Evolutionary conservation across 2,888 invertebrate species (phyloP).

Genomic region (Ophioninae sp.): DNA sequence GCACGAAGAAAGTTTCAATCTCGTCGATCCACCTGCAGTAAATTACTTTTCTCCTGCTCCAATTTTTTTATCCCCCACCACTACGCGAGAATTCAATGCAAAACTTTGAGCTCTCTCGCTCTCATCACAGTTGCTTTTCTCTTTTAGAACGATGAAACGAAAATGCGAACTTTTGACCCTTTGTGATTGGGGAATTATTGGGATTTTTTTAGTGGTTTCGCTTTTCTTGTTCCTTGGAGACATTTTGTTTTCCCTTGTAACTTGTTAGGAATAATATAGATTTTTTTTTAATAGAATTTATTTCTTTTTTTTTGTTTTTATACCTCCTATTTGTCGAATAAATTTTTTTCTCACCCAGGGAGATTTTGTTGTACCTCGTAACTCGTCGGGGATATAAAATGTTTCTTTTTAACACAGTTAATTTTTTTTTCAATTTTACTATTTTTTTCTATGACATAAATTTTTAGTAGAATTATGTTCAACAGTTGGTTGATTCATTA

Average conservation of each 20-base stretch:
- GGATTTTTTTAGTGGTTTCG: no score
- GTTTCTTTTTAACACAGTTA: no score
- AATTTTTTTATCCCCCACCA: not conserved
- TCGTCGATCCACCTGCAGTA: conserved; percentile 54
- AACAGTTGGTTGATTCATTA: no score
- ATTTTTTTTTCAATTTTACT: no score
- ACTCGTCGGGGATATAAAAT: no score
- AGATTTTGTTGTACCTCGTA: no score
- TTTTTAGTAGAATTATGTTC: no score
- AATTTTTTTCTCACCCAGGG: no score
- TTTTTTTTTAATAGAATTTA: not conserved
- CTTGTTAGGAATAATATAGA: no score
- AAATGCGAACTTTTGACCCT: not conserved
- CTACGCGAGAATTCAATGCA: not conserved
- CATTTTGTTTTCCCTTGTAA: not conserved
- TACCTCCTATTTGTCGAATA: no score
- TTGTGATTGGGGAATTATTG: not conserved
- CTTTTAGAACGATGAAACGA: not conserved
- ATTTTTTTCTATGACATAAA: no score
- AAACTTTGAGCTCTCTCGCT: not conserved
- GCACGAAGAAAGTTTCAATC: conserved; percentile 56
- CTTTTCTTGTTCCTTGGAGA: not conserved
- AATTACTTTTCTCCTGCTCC: conserved; percentile 31
- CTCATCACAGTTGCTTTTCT: not conserved
- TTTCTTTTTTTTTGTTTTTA: no score